These are phyloP conservation scores for Microcebus jonahi DNA, from an alignment of 2,113 vertebrate genomes.

Conservation along the genomic window DNA sequence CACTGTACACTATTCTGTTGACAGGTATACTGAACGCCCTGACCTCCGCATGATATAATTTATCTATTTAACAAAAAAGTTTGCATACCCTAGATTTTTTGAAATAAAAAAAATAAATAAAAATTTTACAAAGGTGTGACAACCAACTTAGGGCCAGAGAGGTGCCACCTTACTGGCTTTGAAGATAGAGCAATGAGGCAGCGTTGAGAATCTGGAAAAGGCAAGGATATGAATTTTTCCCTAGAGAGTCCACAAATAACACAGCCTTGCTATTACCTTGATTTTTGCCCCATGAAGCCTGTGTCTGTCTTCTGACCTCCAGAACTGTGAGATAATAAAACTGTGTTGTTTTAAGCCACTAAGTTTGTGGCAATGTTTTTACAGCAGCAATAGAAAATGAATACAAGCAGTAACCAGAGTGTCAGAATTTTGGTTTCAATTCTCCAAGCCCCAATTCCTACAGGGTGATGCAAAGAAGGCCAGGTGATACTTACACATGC, in stretches of 20 bases:
- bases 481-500: neutral
- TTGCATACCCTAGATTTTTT: no score
- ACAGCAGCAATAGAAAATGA: neutral
- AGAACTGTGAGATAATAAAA: neutral
- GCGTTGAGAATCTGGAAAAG: neutral
- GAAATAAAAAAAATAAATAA: no score
- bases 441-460: neutral
- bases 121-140: neutral
- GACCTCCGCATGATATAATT: no score
- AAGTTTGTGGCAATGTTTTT: neutral
- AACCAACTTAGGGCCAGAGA: neutral
- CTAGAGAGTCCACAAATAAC: neutral
- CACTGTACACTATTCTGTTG: no score
- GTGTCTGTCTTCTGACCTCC: neutral
- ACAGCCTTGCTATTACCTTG: neutral
- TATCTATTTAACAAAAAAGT: no score
- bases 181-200: neutral
- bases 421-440: neutral
- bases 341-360: neutral
- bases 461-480: neutral
- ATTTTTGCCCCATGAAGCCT: neutral
- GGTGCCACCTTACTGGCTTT: neutral
- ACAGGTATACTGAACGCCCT: no score
- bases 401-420: neutral
- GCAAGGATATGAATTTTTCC: neutral